phyloP scores from a whole-genome alignment of 2,797 vertebrate genomes.

The Helarctos malayanus region DNA sequence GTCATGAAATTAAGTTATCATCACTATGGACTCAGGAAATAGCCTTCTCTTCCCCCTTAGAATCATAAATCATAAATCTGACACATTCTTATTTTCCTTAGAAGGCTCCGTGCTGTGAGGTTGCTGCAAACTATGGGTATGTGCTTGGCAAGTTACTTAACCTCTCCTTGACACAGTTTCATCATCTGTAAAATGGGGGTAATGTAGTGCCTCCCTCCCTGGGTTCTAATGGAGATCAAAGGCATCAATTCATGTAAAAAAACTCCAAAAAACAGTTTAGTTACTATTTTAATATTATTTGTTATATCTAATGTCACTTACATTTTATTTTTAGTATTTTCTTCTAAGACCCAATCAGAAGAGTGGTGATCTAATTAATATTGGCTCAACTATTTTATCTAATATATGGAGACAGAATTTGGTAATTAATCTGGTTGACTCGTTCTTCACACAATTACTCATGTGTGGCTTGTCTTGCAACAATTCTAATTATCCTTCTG shows the following conservation, averaged over 20 bases:
- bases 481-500: neutral
- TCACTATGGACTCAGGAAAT: neutral
- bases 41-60: neutral
- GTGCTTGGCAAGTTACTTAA: neutral
- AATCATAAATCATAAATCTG: neutral
- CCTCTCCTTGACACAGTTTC: neutral
- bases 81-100: neutral
- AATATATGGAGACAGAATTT: neutral
- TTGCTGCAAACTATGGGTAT: neutral
- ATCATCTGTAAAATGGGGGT: neutral
- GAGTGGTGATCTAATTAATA: constrained; percentile 8
- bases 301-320: neutral
- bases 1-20: neutral
- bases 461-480: neutral
- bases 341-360: neutral
- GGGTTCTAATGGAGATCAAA: neutral
- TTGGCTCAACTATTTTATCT: neutral
- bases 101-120: neutral
- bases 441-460: neutral
- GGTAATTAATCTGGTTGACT: neutral
- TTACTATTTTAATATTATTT: neutral
- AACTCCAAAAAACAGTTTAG: neutral
- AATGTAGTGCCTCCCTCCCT: neutral
- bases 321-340: neutral
- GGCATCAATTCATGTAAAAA: constrained; percentile 3